Evolutionary conservation across 2,113 vertebrate species (phyloP), one percentile per base, ranked within the genome.

Genomic region (Todiramphus chloris): DNA sequence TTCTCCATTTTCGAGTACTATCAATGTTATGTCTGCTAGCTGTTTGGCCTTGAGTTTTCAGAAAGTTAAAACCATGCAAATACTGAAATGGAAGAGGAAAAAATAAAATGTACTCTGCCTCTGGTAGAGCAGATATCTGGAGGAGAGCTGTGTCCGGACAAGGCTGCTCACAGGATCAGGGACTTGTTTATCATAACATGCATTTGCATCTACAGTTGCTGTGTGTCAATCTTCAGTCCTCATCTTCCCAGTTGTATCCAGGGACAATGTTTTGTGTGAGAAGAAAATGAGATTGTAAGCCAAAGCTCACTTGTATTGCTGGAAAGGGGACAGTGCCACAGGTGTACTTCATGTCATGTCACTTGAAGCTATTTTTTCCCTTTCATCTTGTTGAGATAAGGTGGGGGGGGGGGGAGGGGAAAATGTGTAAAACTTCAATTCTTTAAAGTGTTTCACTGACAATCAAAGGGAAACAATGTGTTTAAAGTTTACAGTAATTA

Each of bases 401-500:
- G n/a, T n/a, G n/a, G n/a, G n/a, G n/a, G n/a, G n/a, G n/a, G n/a
- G n/a, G n/a, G n/a, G n/a, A n/a, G n/a, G n/a, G n/a, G n/a, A n/a
- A n/a, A n/a, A 48, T 17, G 44, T 53, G n/a, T 35, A 67, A 64
- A 89, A 68, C 48, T 89, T 94, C 70, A 74, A 30, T 83, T 94
- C 62, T 90, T 97, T 85, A 94, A 88, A 88, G 86, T 74, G 8
- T 91, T 96, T 96, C 80, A 93, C 24, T 96, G 92, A 94, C 75
- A 96, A 68, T 24, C 21, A 1, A 96, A 95, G 76, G 77, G 74
- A 97, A 95, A 91, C 33, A 95, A 70, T 39, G 30, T 5, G 1
- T 82, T 72, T 96, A 95, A 94, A 97, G 30, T 51, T 95, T 96
- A 95, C 93, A 93, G 79, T 91, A 97, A 96, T 96, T 96, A 96